A percentile compares a stretch with the other conserved stretches of the same genome.
These are phyloP conservation scores for Okamejei kenojei DNA, from an alignment of 2,797 vertebrate species.

Conservation along the genomic window DNA sequence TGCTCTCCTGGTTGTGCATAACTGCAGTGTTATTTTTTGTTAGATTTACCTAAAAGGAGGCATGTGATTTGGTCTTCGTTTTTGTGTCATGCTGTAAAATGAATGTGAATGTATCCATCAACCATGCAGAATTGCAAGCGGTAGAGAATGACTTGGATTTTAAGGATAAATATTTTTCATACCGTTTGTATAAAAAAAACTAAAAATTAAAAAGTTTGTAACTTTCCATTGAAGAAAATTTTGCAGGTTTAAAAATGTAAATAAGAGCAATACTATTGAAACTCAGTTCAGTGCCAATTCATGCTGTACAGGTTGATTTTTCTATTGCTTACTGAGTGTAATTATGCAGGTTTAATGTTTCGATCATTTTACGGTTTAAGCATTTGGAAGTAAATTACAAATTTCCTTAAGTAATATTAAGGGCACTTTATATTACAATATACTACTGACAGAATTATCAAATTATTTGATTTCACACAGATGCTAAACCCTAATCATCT, in stretches of 20 bases:
- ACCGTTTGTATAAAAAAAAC: conserved; percentile 52
- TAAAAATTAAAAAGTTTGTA: conserved; percentile 49
- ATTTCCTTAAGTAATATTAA: conserved; percentile 46
- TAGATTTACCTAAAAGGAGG: conserved; percentile 29
- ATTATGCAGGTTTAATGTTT: conserved; percentile 39
- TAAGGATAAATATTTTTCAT: conserved; percentile 63
- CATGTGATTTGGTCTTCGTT: conserved; percentile 23
- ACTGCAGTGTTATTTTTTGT: conserved; percentile 36
- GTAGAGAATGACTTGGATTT: conserved; percentile 57
- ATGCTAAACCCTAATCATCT: conserved; percentile 47
- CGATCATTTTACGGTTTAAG: conserved; percentile 47
- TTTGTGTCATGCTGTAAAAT: conserved; percentile 58
- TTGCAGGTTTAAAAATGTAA: conserved; percentile 52
- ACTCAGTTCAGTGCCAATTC: conserved; percentile 53
- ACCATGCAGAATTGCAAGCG: conserved; percentile 51
- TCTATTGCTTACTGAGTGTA: conserved; percentile 34
- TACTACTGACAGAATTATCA: conserved; percentile 60
- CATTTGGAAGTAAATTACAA: conserved; percentile 45
- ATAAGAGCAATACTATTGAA: conserved; percentile 55
- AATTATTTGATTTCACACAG: conserved; percentile 41
- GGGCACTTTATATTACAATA: conserved; percentile 64
- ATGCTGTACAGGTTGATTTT: conserved; percentile 42
- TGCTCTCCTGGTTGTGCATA: conserved; percentile 25
- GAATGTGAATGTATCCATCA: conserved; percentile 63
- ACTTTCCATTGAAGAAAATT: conserved; percentile 52